Percentiles rank a stretch among this genome's conserved stretches.
phyloP scores from a whole-genome alignment of 2,888 invertebrate genomes.

The Melanostoma mellinum region DNA sequence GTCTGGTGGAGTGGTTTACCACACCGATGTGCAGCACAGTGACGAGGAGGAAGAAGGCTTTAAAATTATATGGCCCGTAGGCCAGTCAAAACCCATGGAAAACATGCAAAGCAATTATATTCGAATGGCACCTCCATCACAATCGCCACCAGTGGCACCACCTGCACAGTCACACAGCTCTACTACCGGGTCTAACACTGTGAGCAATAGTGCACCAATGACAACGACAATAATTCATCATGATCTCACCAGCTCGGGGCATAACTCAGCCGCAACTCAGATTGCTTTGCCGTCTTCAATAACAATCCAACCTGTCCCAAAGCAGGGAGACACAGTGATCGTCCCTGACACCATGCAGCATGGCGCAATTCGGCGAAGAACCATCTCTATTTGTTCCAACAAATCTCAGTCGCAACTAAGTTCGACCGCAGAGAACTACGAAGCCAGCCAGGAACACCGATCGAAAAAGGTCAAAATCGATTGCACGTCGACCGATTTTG shows the following conservation, averaged over 20 bases:
- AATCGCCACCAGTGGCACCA: constrained; percentile 39
- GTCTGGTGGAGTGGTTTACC: constrained; percentile 60
- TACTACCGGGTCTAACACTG: constrained; percentile 14
- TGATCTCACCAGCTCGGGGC: constrained; percentile 64
- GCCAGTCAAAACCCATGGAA: constrained; percentile 49
- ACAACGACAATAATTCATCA: constrained; percentile 69
- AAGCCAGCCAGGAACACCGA: constrained; percentile 75
- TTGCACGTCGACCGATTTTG: constrained; percentile 78
- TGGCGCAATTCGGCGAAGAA: constrained; percentile 44
- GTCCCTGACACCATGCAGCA: constrained; percentile 37
- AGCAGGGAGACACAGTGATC: constrained; percentile 41
- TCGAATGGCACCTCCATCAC: constrained; percentile 66
- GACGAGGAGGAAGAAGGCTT: constrained; percentile 66
- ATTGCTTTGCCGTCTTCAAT: constrained; percentile 62
- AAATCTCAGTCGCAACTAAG: constrained; percentile 54
- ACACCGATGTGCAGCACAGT: constrained; percentile 72
- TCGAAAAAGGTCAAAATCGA: constrained; percentile 78
- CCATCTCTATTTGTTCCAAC: constrained; percentile 59
- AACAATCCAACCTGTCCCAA: constrained; percentile 64
- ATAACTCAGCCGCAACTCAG: constrained; percentile 47
- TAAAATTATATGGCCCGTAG: constrained; percentile 65
- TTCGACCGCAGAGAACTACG: constrained; percentile 21
- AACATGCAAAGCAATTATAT: constrained; percentile 59
- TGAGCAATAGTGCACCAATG: constrained; percentile 40
- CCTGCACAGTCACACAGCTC: constrained; percentile 46